Conservation (phyloP, 2,888 invertebrate genomes). For the Sphaerophoria rueppellii region DNA sequence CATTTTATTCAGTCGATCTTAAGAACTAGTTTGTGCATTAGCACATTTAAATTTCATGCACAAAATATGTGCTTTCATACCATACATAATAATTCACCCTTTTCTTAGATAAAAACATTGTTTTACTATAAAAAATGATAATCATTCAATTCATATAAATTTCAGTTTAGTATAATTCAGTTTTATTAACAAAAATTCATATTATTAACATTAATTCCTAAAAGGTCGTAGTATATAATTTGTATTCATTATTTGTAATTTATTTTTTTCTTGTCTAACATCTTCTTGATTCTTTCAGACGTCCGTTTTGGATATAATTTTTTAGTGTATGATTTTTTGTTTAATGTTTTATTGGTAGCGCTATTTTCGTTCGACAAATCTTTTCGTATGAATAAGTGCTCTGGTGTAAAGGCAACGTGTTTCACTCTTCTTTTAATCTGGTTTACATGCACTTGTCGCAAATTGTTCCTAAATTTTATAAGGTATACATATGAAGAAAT, state of each 20-base stretch:
- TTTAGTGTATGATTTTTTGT: slow-evolving; percentile 12
- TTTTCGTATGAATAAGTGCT: slow-evolving; percentile 5
- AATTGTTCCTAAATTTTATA: slow-evolving; percentile 7
- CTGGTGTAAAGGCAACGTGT: neutral
- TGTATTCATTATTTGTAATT: slow-evolving; percentile 9
- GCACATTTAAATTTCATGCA: neutral
- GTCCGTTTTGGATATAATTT: slow-evolving; percentile 8
- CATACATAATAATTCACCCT: no score
- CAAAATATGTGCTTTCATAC: no score
- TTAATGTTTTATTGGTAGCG: slow-evolving; percentile 12
- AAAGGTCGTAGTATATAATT: no score
- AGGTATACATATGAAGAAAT: slow-evolving; percentile 20
- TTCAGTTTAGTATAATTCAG: no score
- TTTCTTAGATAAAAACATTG: no score
- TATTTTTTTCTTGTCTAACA: slow-evolving; percentile 4
- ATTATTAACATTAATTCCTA: no score
- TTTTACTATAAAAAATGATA: no score
- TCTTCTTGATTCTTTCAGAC: slow-evolving; percentile 17
- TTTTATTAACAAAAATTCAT: no score
- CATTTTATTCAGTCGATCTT: no score
- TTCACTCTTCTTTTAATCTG: slow-evolving; percentile 1
- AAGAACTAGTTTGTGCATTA: neutral
- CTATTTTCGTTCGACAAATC: slow-evolving; percentile 1
- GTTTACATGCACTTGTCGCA: slow-evolving; percentile 7
- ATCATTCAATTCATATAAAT: no score